Conservation (phyloP, 2,113 vertebrate genomes). For the Sigmodon hispidus region DNA sequence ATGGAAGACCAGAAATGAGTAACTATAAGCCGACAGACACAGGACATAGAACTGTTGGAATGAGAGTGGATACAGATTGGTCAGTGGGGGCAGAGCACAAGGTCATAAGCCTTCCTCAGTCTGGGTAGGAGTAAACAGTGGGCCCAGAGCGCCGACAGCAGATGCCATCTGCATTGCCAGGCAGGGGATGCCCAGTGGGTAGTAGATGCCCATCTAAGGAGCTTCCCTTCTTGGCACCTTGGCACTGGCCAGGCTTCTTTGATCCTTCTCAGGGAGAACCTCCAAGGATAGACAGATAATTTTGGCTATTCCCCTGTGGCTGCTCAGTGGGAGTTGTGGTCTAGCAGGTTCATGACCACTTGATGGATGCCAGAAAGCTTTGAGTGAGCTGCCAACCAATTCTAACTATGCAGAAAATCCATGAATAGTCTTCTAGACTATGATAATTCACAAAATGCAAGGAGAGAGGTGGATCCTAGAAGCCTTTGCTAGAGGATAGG, state of each 20-base stretch:
- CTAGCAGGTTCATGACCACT: not conserved
- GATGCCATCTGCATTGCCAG: too few relatives aligned
- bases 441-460: not conserved
- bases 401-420: not conserved
- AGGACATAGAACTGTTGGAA: rapidly evolving
- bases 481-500: rapidly evolving
- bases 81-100: not conserved
- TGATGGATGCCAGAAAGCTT: not conserved
- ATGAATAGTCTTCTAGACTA: not conserved
- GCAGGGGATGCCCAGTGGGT: not conserved
- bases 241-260: not conserved
- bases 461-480: rapidly evolving
- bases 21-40: rapidly evolving
- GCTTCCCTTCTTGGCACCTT: not conserved
- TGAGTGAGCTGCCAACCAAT: not conserved
- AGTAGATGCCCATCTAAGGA: not conserved
- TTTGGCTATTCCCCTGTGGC: not conserved
- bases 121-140: not conserved
- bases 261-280: not conserved
- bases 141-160: not conserved
- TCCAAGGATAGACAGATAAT: not conserved
- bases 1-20: not conserved
- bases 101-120: not conserved
- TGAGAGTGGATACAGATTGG: not conserved
- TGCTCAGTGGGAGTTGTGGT: not conserved